phyloP scores from a whole-genome alignment of 1,140 invertebrate species.

The Bombus waltoni region DNA sequence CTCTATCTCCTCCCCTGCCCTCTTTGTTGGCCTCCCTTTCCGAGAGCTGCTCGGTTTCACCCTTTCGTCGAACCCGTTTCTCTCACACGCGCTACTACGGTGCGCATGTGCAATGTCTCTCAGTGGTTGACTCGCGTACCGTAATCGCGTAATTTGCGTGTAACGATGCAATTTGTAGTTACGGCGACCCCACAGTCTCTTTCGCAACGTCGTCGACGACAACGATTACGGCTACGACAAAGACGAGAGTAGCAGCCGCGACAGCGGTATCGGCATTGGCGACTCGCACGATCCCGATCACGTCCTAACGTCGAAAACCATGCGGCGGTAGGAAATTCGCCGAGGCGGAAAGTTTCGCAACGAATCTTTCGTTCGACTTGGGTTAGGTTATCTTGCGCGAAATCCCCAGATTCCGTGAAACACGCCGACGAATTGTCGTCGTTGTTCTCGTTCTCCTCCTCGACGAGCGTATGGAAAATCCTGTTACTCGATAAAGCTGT shows the following conservation, averaged over 20 bases:
- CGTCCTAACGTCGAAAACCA: no score
- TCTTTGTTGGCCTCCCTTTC: conserved; percentile 7
- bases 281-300: conserved; percentile 18
- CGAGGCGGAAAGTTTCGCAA: no score
- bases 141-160: conserved; percentile 78
- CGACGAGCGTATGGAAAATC: neutral
- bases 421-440: neutral
- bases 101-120: conserved; percentile 52
- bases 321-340: no score
- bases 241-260: neutral
- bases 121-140: conserved; percentile 64
- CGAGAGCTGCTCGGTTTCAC: neutral
- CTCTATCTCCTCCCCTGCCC: neutral
- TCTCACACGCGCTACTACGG: conserved; percentile 41
- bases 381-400: no score
- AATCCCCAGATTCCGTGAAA: neutral
- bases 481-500: neutral
- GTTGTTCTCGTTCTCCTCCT: neutral
- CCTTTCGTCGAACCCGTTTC: conserved; percentile 13
- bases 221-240: conserved; percentile 38
- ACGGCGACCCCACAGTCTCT: conserved; percentile 59
- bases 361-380: neutral
- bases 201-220: conserved; percentile 49
- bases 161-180: conserved; percentile 79
- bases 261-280: conserved; percentile 2